These are phyloP conservation scores for Bombus haemorrhoidalis DNA, from an alignment of 1,140 invertebrate species.

Conservation along the genomic window DNA sequence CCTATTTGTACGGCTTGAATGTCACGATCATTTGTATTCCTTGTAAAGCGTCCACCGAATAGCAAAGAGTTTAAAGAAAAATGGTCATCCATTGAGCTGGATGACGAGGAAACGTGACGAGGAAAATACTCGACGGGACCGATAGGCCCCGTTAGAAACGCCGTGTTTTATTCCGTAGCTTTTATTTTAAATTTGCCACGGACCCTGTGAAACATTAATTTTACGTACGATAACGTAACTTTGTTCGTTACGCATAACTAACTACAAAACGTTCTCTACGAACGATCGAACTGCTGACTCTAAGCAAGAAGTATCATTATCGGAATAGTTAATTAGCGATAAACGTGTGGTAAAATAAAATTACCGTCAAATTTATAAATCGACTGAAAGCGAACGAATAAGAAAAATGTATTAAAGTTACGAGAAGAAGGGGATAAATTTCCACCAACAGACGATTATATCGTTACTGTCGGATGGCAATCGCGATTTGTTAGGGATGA, in stretches of 20 bases:
- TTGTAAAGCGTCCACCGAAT: constrained; percentile 46
- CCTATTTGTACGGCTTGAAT: constrained; percentile 13
- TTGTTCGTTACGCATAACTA: background rate
- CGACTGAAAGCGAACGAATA: too few species aligned
- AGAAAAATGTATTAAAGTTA: too few species aligned
- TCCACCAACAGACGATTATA: too few species aligned
- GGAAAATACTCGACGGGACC: constrained; percentile 20
- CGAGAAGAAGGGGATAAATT: too few species aligned
- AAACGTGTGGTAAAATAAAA: too few species aligned
- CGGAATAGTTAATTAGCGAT: too few species aligned
- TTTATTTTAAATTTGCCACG: background rate
- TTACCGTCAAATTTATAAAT: too few species aligned
- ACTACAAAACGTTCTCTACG: background rate
- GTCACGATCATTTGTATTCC: constrained; percentile 42
- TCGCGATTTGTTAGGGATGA: too few species aligned
- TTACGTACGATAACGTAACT: background rate
- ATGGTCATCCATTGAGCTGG: constrained; percentile 43
- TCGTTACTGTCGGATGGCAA: too few species aligned
- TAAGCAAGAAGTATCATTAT: too few species aligned
- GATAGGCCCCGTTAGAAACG: background rate
- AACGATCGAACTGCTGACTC: too few species aligned
- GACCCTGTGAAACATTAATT: background rate
- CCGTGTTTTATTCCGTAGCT: background rate
- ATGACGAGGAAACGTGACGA: constrained; percentile 46
- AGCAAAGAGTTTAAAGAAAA: constrained; percentile 48